Evolutionary conservation across 1,140 invertebrate genomes (phyloP).

Genomic region (Matsumurasca onukii): DNA sequence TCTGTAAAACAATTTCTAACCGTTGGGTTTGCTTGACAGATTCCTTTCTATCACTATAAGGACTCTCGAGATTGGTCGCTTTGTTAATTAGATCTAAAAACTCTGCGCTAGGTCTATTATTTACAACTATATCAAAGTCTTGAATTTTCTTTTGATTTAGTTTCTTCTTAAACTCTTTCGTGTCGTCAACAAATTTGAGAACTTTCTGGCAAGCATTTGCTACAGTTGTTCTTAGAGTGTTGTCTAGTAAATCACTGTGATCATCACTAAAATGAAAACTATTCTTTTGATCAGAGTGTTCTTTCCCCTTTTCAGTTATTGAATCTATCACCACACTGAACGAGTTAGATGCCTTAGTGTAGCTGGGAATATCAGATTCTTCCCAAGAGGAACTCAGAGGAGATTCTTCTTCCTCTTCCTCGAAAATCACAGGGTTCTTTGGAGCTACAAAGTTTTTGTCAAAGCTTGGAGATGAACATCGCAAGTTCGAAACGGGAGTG

Average conservation of each 20-base stretch:
- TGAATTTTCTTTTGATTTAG: neutral
- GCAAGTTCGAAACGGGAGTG: constrained; percentile 36
- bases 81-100: constrained; percentile 25
- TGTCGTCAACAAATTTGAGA: constrained; percentile 18
- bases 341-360: constrained; percentile 1
- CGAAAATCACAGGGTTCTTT: constrained; percentile 8
- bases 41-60: neutral
- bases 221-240: neutral
- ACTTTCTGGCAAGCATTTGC: constrained; percentile 8
- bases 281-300: too few species aligned
- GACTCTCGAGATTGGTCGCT: neutral
- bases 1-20: neutral
- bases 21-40: neutral
- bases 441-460: constrained; percentile 1
- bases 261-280: constrained; percentile 6
- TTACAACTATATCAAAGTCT: constrained; percentile 21
- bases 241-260: neutral
- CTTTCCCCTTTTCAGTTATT: too few species aligned
- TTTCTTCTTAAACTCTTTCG: constrained; percentile 18
- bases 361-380: constrained; percentile 13
- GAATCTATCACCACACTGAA: constrained; percentile 3
- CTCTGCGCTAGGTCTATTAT: constrained; percentile 14
- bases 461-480: neutral
- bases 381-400: constrained; percentile 9
- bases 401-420: constrained; percentile 1